Evolutionary conservation across 2,113 vertebrate species (phyloP).

Genomic region (Orycteropus afer): DNA sequence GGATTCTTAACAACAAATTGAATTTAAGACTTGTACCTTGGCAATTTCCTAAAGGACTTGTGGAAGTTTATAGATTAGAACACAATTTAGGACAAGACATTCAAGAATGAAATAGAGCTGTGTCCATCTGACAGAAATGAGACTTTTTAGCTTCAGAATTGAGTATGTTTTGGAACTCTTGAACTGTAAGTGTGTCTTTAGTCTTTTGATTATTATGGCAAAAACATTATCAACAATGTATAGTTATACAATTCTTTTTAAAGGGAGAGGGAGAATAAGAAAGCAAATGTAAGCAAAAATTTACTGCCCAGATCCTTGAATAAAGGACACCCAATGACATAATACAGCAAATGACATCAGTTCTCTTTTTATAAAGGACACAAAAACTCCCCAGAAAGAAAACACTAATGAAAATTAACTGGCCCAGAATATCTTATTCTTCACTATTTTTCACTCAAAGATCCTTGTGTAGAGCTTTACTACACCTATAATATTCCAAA

Average conservation of each 20-base stretch:
- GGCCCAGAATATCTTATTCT: not conserved
- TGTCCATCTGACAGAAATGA: not conserved
- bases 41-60: constrained; percentile 28
- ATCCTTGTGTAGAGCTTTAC: not conserved
- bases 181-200: not conserved
- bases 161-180: not conserved
- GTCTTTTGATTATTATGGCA: not conserved
- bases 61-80: not conserved
- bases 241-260: not conserved
- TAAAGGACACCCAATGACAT: not conserved
- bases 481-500: not conserved
- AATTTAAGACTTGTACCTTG: constrained; percentile 31
- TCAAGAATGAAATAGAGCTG: not conserved
- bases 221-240: not conserved
- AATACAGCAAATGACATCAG: not conserved
- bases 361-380: not conserved
- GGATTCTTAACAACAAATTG: constrained; percentile 3
- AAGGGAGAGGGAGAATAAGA: not conserved
- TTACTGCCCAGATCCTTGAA: not conserved
- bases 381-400: not conserved
- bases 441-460: not conserved
- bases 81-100: not conserved
- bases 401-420: not conserved
- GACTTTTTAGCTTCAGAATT: not conserved
- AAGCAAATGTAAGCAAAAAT: not conserved